phyloP scores from a whole-genome alignment of 2,888 invertebrate species.

The Oeneis ivallda region DNA sequence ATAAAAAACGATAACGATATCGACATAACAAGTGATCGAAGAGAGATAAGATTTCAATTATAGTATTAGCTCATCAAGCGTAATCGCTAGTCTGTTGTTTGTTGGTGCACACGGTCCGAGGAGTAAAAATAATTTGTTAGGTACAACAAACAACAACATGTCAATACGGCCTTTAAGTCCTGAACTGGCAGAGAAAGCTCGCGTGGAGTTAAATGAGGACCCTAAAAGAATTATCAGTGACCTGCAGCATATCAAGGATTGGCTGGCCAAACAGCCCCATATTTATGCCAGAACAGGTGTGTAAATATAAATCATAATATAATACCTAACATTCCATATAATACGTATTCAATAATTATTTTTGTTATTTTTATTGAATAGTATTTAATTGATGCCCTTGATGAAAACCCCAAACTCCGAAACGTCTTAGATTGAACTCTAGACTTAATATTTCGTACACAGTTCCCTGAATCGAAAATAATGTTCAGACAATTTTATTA shows the following conservation, averaged over 20 bases:
- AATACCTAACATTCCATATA: too few species aligned
- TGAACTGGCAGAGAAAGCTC: constrained; percentile 61
- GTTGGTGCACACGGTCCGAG: too few species aligned
- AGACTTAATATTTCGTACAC: too few species aligned
- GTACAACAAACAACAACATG: constrained; percentile 1
- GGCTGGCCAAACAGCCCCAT: constrained; percentile 79
- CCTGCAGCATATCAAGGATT: constrained; percentile 72
- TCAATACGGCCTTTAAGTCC: constrained; percentile 48
- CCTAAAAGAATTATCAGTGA: constrained; percentile 65
- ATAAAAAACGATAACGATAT: background rate
- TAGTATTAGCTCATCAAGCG: background rate
- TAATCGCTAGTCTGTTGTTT: background rate
- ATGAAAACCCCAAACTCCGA: too few species aligned
- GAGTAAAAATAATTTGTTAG: background rate
- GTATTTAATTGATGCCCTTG: too few species aligned
- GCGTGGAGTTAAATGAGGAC: constrained; percentile 74
- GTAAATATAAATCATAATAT: background rate
- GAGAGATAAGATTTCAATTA: constrained; percentile 5
- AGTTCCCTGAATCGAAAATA: too few species aligned
- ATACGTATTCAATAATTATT: too few species aligned
- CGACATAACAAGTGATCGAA: background rate
- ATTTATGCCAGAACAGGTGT: constrained; percentile 64
- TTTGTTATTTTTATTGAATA: too few species aligned
- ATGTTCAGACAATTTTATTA: too few species aligned
- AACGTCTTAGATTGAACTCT: too few species aligned